These are phyloP conservation scores for Yoshiicerus persimilis DNA, from an alignment of 1,140 invertebrate genomes.

Conservation along the genomic window DNA sequence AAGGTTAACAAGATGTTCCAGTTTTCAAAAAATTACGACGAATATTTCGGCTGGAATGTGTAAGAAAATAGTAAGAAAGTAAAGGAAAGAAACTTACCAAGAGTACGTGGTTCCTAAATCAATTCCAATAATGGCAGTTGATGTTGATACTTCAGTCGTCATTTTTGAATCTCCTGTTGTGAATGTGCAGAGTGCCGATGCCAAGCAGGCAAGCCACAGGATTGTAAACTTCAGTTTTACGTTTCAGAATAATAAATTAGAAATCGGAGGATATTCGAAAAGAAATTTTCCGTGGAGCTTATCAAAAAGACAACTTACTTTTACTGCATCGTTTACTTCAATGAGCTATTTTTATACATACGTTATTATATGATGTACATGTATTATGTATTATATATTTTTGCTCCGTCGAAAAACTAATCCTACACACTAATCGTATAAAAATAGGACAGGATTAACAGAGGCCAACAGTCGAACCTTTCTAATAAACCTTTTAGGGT, in stretches of 20 bases:
- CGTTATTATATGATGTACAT: too few species aligned
- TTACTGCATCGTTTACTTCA: background rate
- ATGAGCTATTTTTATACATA: too few species aligned
- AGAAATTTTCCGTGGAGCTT: background rate
- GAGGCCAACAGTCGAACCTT: too few species aligned
- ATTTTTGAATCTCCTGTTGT: background rate
- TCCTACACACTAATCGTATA: too few species aligned
- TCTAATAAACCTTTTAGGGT: too few species aligned
- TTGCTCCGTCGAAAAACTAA: too few species aligned
- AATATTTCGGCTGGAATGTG: too few species aligned
- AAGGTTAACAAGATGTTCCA: too few species aligned
- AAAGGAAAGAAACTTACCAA: slow-evolving; percentile 75
- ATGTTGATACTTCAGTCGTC: slow-evolving; percentile 75
- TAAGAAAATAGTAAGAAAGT: too few species aligned
- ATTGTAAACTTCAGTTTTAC: background rate
- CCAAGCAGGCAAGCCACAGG: background rate
- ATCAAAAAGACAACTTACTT: background rate
- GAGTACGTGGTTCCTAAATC: slow-evolving; percentile 99
- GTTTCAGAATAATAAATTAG: background rate
- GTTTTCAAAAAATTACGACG: too few species aligned
- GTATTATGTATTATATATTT: too few species aligned
- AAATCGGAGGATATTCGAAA: background rate
- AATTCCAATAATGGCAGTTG: slow-evolving; percentile 95
- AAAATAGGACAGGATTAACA: too few species aligned
- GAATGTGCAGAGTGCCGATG: background rate